These are phyloP conservation scores for Lithobates sylvaticus DNA, from an alignment of 2,797 vertebrate species.

Conservation along the genomic window DNA sequence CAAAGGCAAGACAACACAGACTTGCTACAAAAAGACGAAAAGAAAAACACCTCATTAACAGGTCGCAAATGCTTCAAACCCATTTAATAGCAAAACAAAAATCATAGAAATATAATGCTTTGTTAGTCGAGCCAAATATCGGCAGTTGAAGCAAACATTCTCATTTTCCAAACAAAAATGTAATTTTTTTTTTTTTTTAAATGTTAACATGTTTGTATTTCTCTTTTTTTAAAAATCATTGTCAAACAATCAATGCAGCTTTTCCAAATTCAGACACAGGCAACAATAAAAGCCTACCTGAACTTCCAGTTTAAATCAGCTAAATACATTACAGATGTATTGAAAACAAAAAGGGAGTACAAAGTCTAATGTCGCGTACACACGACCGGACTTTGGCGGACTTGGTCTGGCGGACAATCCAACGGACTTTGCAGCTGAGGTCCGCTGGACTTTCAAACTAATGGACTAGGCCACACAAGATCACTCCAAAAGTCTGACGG, in stretches of 20 bases:
- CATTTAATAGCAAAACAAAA: constrained; percentile 62
- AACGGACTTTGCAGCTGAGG: too few species aligned
- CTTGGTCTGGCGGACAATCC: too few species aligned
- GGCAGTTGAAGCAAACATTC: constrained; percentile 50
- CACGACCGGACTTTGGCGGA: too few species aligned
- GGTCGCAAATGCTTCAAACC: constrained; percentile 58
- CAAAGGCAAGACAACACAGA: constrained; percentile 22
- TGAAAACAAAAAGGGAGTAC: not conserved
- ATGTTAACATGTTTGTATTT: constrained; percentile 17
- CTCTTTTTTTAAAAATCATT: constrained; percentile 37
- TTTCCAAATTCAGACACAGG: constrained; percentile 22
- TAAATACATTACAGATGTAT: not conserved
- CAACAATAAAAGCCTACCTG: not conserved
- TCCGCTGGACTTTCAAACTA: too few species aligned
- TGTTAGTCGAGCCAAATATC: constrained; percentile 47
- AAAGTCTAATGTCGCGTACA: too few species aligned
- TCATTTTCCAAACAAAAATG: constrained; percentile 19
- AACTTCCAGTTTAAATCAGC: not conserved
- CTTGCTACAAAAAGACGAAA: constrained; percentile 48
- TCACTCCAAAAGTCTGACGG: too few species aligned
- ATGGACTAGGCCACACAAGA: too few species aligned
- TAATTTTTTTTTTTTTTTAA: not conserved
- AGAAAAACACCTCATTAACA: constrained; percentile 56
- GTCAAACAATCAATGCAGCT: constrained; percentile 57
- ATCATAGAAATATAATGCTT: constrained; percentile 47